Base-by-base conservation (phyloP, 2,888 invertebrate genomes). In the Drosophila melanosoma region DNA sequence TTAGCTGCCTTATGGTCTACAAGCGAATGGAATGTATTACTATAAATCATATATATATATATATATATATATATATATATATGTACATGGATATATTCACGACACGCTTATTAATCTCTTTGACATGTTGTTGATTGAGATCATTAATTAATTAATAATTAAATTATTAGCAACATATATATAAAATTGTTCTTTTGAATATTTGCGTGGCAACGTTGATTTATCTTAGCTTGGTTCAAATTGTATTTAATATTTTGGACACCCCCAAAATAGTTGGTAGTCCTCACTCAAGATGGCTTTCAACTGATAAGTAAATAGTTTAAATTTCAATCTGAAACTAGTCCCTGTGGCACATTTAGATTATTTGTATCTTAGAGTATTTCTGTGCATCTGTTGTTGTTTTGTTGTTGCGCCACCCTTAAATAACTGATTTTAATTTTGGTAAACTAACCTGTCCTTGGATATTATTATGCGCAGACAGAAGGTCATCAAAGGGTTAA, bases 391-490 rank as follows among this genome's bases (percentile, higher is more conserved):
- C 20, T 60, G 26, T 29, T n/a, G 36, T 51, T 20, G 29, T 17
- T 35, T 11, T 23, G 29, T n/a, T 32, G 26, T 17, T n/a, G 36
- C 53, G 36, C 53, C 65, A 23, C 66, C 20, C 32, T 20, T 42
- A 53, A 53, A 33, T 35, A 17, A n/a, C 17, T 52, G 4, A 23
- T 45, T 45, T 45, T 23, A 12, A 23, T 4, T 45, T 45, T 45
- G 45, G 20, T 40, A n/a, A 57, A 26, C 68, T 36, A 68, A 75
- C 76, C 74, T 74, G 74, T 59, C 51, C 45, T 51, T 11, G 38
- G 66, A 33, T 40, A 36, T 26, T 61, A n/a, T 20, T 23, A n/a
- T 12, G 40, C 33, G 23, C 40, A 53, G 40, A 54, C 62, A 51
- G 15, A 29, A 7, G 62, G 36, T 35, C 69, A 63, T 59, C 49